Base-by-base conservation (phyloP, 2,888 invertebrate species). In the Horisme vitalbata region DNA sequence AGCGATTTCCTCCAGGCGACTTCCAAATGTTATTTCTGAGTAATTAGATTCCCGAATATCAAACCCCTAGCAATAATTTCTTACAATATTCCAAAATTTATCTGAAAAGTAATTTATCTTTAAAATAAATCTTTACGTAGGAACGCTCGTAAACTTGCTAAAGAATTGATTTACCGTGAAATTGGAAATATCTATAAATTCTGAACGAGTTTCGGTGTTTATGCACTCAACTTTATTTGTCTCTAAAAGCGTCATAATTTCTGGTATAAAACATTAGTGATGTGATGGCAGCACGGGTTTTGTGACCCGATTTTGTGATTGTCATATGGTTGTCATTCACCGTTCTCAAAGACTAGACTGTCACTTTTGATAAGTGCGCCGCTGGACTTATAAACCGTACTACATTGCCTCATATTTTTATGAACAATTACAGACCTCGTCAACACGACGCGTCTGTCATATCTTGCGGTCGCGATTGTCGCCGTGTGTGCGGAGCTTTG, bases 101-200 rank as follows among this genome's bases (percentile, higher is more conserved):
- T 52, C 53, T 43, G 34, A 45, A 43, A 35, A 52, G 41, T 52
- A 55, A 59, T 59, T 57, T 57, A 61, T 60, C 57, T 57, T 32
- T 33, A 46, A 54, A 44, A 61, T 53, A 61, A 58, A 61, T 62
- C 57, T 56, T 53, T 52, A 51, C 41, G 41, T 31, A 23, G 39
- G 39, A 51, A 48, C 45, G 51, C 49, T 55, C 52, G 52, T 59
- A 56, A 57, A 59, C 38, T 61, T 55, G 52, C 41, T 34, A 52
- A 57, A 54, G 55, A 61, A 61, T 63, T 60, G 57, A 65, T 64
- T 60, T 57, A 46, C 55, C 61, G 54, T 57, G 57, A 61, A 64
- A 63, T 63, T 52, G 58, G 59, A 51, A 57, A 57, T 63, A 57
- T 59, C 59, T 57, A 51, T 58, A 59, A 61, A 61, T 49, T 60